Conservation (phyloP, 2,113 vertebrate genomes). For the Diglossa brunneiventris region DNA sequence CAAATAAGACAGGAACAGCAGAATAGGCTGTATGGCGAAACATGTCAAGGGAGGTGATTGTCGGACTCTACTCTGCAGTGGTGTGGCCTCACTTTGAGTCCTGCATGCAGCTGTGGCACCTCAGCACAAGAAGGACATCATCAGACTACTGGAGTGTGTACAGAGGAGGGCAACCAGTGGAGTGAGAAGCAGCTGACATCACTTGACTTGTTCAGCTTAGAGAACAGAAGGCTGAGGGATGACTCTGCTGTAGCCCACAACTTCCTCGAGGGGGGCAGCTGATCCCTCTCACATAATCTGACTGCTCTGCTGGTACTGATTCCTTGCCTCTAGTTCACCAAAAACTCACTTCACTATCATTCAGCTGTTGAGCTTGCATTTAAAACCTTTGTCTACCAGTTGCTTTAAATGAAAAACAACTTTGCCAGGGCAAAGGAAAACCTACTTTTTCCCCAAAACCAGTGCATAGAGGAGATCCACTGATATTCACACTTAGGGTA, state of each 20-base stretch:
- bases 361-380: not conserved
- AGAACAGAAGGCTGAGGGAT: not conserved
- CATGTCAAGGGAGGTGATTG: fast-evolving
- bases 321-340: not conserved
- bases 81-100: too few species aligned
- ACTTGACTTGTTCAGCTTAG: not conserved
- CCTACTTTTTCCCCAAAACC: not conserved
- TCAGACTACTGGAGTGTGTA: not conserved
- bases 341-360: not conserved
- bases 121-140: not conserved
- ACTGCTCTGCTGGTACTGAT: not conserved
- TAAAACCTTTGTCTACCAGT: not conserved
- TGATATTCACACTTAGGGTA: not conserved
- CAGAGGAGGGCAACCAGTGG: fast-evolving
- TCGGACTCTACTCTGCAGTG: not conserved
- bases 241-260: not conserved
- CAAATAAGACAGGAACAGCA: not conserved
- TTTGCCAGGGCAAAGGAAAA: not conserved
- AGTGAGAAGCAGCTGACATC: not conserved
- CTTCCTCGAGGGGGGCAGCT: not conserved
- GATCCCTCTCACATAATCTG: not conserved
- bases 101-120: not conserved
- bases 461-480: not conserved
- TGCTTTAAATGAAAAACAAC: not conserved
- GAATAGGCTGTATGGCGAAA: not conserved